A percentile compares a stretch with the other conserved stretches of the same genome.
phyloP scores from a whole-genome alignment of 2,113 vertebrate genomes.

The Cygnus atratus region DNA sequence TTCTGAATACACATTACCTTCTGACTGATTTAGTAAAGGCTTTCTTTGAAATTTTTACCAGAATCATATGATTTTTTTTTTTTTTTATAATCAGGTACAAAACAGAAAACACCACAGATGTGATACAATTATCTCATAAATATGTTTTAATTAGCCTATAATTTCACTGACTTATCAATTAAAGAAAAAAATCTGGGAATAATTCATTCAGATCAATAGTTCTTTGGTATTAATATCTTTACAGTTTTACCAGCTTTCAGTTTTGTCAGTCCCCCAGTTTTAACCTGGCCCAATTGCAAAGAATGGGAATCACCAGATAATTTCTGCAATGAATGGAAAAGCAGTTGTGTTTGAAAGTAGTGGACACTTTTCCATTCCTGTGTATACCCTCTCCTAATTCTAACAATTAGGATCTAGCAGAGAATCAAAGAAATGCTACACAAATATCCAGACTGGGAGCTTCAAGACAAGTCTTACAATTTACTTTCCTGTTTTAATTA shows the following conservation, averaged over 20 bases:
- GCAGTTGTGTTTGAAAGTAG: background rate
- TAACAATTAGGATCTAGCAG: background rate
- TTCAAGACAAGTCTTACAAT: background rate
- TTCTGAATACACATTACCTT: background rate
- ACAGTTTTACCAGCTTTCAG: background rate
- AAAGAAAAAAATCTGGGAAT: background rate
- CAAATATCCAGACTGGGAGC: background rate
- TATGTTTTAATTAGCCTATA: background rate
- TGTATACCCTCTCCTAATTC: background rate
- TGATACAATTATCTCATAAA: background rate
- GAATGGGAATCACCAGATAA: background rate
- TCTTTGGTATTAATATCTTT: no score
- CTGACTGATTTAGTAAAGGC: background rate
- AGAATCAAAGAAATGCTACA: background rate
- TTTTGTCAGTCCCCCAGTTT: background rate
- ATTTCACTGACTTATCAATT: background rate
- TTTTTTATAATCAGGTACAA: background rate
- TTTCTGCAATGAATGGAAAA: background rate
- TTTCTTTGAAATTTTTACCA: background rate
- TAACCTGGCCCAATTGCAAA: background rate
- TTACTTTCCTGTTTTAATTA: background rate
- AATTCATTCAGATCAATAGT: background rate
- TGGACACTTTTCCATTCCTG: no score
- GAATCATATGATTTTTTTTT: background rate
- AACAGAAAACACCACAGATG: background rate